phyloP scores from a whole-genome alignment of 2,113 vertebrate species.

The Brachypteracias leptosomus region DNA sequence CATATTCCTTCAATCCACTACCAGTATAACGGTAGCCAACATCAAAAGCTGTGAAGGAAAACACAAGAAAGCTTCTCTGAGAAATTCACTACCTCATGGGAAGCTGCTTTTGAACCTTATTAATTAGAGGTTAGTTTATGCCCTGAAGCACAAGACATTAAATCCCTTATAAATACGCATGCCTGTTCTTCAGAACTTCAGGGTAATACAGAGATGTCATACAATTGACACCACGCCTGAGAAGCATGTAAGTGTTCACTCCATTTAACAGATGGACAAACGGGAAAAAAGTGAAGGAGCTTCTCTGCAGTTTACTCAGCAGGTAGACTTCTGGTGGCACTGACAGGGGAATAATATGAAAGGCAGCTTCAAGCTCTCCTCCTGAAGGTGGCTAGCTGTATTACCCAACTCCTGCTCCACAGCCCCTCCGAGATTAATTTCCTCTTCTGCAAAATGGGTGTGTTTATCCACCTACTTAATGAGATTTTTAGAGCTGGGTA shows the following conservation, averaged over 20 bases:
- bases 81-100: neutral
- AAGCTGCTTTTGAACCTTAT: constrained; percentile 38
- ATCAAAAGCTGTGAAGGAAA: constrained; percentile 15
- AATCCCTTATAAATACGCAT: constrained; percentile 47
- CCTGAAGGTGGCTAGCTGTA: neutral
- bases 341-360: neutral
- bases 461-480: constrained; percentile 22
- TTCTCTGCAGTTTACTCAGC: neutral
- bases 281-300: constrained; percentile 17
- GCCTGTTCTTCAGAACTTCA: neutral
- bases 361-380: neutral
- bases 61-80: neutral
- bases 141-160: constrained; percentile 16
- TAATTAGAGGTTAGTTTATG: constrained; percentile 47
- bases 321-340: neutral
- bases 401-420: neutral
- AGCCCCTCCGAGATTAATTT: neutral
- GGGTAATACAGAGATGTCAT: constrained; percentile 10
- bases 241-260: neutral
- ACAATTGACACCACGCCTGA: neutral
- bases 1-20: neutral
- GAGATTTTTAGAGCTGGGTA: constrained; percentile 20
- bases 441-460: neutral
- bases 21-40: neutral
- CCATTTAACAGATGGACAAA: constrained; percentile 18